Evolutionary conservation across 2,113 vertebrate genomes (phyloP), one percentile per base, ranked within the genome.

Genomic region (Rhabdomys dilectus): DNA sequence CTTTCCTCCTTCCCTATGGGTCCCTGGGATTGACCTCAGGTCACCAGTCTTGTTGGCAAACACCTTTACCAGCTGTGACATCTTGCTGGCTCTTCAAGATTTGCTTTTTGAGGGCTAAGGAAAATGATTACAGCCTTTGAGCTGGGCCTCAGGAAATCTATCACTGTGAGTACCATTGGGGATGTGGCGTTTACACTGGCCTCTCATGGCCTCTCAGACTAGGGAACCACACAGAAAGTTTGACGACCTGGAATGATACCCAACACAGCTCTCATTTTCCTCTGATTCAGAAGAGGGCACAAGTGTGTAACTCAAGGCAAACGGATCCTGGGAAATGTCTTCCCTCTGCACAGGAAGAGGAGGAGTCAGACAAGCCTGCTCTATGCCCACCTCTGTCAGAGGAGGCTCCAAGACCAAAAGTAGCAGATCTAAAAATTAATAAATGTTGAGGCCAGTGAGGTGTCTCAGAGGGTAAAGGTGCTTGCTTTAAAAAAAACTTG

Each of bases 261-360:
- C 26, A 45, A 45, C 42, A 1, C 34, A 36, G 4, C 48, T 36
- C 66, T 68, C 82, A 24, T 62, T 70, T 95, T 56, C 66, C 36
- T 58, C 75, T 96, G 91, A 58, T n/a, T 87, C 62, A 15, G 60
- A n/a, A n/a, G 45, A 17, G 39, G 75, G 80, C 88, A 90, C 80
- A 3, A 85, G 56, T 16, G 48, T 34, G 12, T 34, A 31, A 4
- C 53, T 34, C 53, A 15, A 48, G 36, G 51, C 75, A 89, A 68
- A n/a, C 68, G 88, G 42, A 3, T 6, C 53, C 89, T 94, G 92
- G 84, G 97, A 93, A 89, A 81, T 76, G 88, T 92, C 39, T 95
- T 90, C 16, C 53, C 11, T 45, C 56, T 48, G 24, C 5, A 24
- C 51, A 56, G 39, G 60, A 42, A 72, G 56, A 6, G 4, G 68